Evolutionary conservation across 2,888 invertebrate species (phyloP).

Genomic region (Nebria brevicollis): DNA sequence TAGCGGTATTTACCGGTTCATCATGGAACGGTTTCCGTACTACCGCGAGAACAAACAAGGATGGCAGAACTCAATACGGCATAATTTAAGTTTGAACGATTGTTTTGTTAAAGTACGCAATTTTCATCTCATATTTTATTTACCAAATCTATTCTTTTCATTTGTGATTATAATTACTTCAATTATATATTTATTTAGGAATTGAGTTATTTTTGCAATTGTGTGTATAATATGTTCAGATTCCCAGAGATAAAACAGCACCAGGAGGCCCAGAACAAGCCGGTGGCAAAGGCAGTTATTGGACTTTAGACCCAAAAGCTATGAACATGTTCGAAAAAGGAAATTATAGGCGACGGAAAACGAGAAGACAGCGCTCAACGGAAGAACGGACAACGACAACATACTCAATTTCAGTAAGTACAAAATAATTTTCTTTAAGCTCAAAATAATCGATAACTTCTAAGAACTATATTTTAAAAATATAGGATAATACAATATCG

Average conservation of each 20-base stretch:
- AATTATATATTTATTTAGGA: too few species aligned
- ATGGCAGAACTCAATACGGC: slow-evolving; percentile 85
- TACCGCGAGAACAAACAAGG: slow-evolving; percentile 86
- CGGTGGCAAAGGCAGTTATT: slow-evolving; percentile 82
- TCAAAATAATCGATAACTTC: background rate
- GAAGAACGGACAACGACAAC: background rate
- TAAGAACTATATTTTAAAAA: background rate
- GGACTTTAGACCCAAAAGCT: slow-evolving; percentile 82
- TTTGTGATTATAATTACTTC: background rate
- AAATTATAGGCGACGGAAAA: slow-evolving; percentile 80
- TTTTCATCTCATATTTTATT: background rate
- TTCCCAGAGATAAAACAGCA: slow-evolving; percentile 67
- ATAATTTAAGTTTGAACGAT: slow-evolving; percentile 83
- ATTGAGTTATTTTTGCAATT: too few species aligned
- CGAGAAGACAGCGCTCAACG: slow-evolving; percentile 66
- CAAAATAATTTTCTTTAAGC: background rate
- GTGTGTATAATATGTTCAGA: background rate
- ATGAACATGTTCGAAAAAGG: slow-evolving; percentile 90
- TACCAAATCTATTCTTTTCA: background rate
- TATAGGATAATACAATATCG: slow-evolving; percentile 31
- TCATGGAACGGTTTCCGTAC: slow-evolving; percentile 86
- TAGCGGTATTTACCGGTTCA: slow-evolving; percentile 82
- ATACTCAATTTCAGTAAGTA: background rate
- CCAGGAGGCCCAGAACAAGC: slow-evolving; percentile 62
- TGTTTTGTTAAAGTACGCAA: slow-evolving; percentile 78